Evolutionary conservation across 2,888 invertebrate genomes (phyloP).

Genomic region (Caenorhabditis parvicauda): DNA sequence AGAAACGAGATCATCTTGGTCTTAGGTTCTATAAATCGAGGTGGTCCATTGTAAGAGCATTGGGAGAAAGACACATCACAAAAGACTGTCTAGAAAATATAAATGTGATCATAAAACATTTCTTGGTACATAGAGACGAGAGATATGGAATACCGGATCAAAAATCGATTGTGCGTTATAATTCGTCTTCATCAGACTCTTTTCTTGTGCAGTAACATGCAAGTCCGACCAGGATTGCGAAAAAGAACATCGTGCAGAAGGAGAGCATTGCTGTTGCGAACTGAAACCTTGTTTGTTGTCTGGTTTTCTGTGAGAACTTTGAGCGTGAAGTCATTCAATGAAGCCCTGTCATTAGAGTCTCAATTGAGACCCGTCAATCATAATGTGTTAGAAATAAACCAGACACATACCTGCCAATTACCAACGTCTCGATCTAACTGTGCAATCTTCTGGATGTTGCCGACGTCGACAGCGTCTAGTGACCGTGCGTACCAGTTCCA

Average conservation of each 20-base stretch:
- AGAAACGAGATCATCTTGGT: no score
- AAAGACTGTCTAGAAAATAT: not conserved
- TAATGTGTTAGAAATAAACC: not conserved
- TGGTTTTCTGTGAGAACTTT: not conserved
- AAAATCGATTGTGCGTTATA: conserved; percentile 18
- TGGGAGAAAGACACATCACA: not conserved
- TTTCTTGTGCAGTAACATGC: conserved; percentile 63
- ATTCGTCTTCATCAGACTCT: conserved; percentile 60
- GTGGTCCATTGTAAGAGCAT: not conserved
- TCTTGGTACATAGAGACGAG: no score
- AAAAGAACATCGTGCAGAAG: conserved; percentile 62
- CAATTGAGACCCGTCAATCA: not conserved
- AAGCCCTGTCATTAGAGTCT: not conserved
- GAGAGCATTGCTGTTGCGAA: conserved; percentile 62
- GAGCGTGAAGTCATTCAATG: not conserved
- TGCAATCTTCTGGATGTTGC: conserved; percentile 57
- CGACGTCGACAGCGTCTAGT: conserved; percentile 61
- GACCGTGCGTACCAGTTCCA: conserved; percentile 62
- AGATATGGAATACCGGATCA: not conserved
- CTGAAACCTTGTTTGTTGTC: conserved; percentile 31
- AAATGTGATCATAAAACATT: not conserved
- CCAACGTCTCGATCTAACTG: conserved; percentile 58
- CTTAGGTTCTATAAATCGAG: no score
- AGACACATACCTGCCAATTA: conserved; percentile 61
- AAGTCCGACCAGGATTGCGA: conserved; percentile 62